Percentiles rank a stretch among this genome's conserved stretches.
phyloP scores from a whole-genome alignment of 2,113 vertebrate genomes.

The Oreocharis arfaki region DNA sequence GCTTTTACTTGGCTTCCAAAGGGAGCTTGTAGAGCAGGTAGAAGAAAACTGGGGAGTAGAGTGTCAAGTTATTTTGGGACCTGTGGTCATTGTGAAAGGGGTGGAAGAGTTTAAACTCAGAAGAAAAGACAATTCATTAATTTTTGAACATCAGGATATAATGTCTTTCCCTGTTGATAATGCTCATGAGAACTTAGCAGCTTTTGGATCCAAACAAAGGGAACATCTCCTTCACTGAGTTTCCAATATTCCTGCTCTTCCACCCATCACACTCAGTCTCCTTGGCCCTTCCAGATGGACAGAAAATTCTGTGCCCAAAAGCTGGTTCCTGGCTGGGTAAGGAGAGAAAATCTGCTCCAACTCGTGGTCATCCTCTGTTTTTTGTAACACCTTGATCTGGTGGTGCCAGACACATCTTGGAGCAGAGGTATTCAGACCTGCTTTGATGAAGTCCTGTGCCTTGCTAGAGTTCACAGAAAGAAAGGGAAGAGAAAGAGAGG shows the following conservation, averaged over 20 bases:
- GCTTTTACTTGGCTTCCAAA: neutral
- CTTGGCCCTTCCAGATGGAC: neutral
- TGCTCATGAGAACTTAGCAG: neutral
- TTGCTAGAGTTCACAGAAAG: neutral
- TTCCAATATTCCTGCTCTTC: neutral
- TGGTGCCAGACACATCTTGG: neutral
- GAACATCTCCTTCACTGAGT: neutral
- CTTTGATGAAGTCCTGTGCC: neutral
- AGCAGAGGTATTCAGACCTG: neutral
- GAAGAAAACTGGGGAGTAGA: neutral
- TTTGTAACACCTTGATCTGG: neutral
- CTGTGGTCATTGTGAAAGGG: neutral
- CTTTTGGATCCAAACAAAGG: neutral
- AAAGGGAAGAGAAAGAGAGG: neutral
- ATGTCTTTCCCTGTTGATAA: neutral
- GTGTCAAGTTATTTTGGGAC: neutral
- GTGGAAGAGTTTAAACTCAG: neutral
- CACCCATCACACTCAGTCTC: neutral
- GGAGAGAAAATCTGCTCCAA: neutral
- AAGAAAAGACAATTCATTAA: neutral
- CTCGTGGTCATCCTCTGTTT: neutral
- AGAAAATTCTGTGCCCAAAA: neutral
- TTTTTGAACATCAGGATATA: neutral
- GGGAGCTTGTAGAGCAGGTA: neutral
- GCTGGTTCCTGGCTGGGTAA: fast-evolving